Percentiles rank a stretch among this genome's conserved stretches.
Evolutionary conservation across 1,140 invertebrate genomes (phyloP).

Genomic region (Trichonephila inaurata): DNA sequence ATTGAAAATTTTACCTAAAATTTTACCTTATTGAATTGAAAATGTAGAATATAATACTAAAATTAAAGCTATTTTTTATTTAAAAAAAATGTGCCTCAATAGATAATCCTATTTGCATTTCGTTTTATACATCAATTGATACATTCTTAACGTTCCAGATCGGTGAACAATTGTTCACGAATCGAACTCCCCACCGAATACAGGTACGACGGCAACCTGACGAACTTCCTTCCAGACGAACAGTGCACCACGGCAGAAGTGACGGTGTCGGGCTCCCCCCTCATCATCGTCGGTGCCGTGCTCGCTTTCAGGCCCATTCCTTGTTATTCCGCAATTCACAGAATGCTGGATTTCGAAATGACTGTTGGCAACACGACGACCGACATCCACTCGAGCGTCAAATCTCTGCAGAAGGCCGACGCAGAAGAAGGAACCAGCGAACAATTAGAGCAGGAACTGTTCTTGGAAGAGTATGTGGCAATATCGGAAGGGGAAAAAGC

Average conservation of each 20-base stretch:
- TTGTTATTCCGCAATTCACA: slow-evolving; percentile 26
- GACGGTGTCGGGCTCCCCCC: background rate
- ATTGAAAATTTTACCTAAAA: too few relatives aligned
- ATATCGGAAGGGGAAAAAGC: slow-evolving; percentile 38
- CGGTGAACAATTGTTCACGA: slow-evolving; percentile 22
- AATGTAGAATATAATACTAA: too few relatives aligned
- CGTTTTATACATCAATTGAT: too few relatives aligned
- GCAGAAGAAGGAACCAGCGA: background rate
- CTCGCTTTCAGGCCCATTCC: slow-evolving; percentile 50
- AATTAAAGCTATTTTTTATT: too few relatives aligned
- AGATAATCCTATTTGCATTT: too few relatives aligned
- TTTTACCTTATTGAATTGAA: too few relatives aligned
- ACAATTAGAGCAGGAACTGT: background rate
- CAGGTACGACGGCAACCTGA: slow-evolving; percentile 59
- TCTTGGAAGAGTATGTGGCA: slow-evolving; percentile 50
- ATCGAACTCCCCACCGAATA: slow-evolving; percentile 49
- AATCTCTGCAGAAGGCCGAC: background rate
- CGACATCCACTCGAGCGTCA: background rate
- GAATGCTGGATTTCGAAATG: slow-evolving; percentile 28
- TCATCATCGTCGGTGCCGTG: slow-evolving; percentile 25
- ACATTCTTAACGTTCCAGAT: background rate
- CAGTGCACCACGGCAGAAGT: background rate
- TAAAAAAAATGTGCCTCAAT: too few relatives aligned
- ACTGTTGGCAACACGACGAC: background rate
- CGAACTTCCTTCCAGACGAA: background rate